Percentiles rank a stretch among this genome's conserved stretches.
Conservation (phyloP, 2,113 vertebrate species). For the Prionailurus viverrinus region DNA sequence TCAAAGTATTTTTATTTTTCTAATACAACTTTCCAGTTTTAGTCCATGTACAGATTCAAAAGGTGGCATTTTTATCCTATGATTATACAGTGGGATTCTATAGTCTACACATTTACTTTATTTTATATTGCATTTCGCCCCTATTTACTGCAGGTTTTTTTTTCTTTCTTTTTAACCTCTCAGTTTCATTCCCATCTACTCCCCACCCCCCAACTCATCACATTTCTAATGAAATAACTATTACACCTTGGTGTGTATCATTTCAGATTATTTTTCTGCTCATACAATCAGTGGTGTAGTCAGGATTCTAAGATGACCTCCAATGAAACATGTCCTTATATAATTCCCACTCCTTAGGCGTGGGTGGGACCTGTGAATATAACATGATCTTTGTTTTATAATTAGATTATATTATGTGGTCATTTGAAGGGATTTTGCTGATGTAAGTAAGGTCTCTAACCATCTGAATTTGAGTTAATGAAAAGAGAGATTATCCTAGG, state of each 20-base stretch:
- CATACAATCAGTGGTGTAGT: not conserved
- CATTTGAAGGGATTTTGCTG: constrained; percentile 31
- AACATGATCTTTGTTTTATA: not conserved
- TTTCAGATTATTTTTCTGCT: not conserved
- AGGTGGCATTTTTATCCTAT: not conserved
- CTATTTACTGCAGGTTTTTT: not conserved
- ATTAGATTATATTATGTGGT: not conserved
- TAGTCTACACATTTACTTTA: not conserved
- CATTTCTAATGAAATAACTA: not conserved
- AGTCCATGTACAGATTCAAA: not conserved
- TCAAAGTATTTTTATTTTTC: constrained; percentile 6
- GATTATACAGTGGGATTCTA: not conserved
- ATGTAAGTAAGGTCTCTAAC: not conserved
- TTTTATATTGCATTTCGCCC: not conserved
- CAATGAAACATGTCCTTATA: not conserved
- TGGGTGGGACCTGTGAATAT: not conserved
- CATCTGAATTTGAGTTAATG: constrained; percentile 29
- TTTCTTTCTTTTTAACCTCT: not conserved
- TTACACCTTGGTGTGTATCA: not conserved
- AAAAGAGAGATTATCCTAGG: not conserved
- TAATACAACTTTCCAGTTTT: not conserved
- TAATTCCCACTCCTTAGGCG: not conserved
- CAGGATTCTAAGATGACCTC: not conserved
- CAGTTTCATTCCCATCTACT: not conserved
- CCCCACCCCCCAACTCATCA: not conserved